Evolutionary conservation across 2,113 vertebrate genomes (phyloP), one percentile per base, ranked within the genome.

Genomic region (Chlamydotis undulata): DNA sequence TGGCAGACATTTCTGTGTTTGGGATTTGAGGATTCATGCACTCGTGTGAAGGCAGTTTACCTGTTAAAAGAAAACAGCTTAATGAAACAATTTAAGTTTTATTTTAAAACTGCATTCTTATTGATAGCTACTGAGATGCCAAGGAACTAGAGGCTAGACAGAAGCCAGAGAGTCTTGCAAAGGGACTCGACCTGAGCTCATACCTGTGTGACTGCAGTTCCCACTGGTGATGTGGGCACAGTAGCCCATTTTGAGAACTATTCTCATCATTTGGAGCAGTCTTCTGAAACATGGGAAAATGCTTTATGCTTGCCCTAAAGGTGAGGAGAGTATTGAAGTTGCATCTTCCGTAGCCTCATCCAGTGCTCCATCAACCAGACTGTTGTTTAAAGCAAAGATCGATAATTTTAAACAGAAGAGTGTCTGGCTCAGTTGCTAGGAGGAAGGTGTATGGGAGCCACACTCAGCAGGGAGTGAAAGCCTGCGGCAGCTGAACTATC

Each of bases 401-500:
- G 1, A 5, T 74, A 33, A 55, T 80, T 90, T 79, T 73, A 73
- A 87, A 29, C 21, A 15, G 15, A 68, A 55, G n/a, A 70, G 10
- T n/a, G 26, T 37, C 28, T 74, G 16, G 4, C 16, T 89, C 64
- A 64, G 57, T 35, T 88, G 57, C 39, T 75, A 12, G 43, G 67
- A 81, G 24, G 23, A 76, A 67, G 37, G 11, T 0, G 0, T 43
- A 15, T 31, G 41, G 55, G 25, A 81, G 3, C 23, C 13, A 39
- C 29, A 29, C 8, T 67, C 55, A 71, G 14, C 23, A 33, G 28
- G 7, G 15, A 83, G 37, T 31, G 83, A 49, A 60, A 73, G n/a
- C 18, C 23, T 65, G 4, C 63, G 41, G 22, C 19, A 7, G 17
- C 18, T 56, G 76, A 86, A 39, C 8, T 45, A 15, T 52, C 23